Evolutionary conservation across 2,888 invertebrate species (phyloP).

Genomic region (Anoplius nigerrimus): DNA sequence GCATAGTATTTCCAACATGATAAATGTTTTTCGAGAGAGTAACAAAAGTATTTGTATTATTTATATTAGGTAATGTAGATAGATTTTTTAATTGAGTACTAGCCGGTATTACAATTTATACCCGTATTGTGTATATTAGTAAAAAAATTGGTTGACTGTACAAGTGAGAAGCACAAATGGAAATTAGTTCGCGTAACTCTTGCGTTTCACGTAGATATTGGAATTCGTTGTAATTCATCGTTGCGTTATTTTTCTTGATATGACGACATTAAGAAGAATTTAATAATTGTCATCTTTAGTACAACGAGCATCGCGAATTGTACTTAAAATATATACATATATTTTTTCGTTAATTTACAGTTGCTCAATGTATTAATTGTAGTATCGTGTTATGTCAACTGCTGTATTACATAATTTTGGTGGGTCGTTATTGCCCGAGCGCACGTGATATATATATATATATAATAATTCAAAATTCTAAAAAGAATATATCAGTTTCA

Average conservation of each 20-base stretch:
- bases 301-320: neutral
- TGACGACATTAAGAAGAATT: constrained; percentile 5
- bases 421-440: constrained; percentile 23
- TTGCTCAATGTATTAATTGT: constrained; percentile 19
- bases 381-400: constrained; percentile 8
- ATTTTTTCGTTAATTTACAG: constrained; percentile 15
- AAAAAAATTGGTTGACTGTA: constrained; percentile 37
- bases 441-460: constrained; percentile 26
- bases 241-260: constrained; percentile 4
- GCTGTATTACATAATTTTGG: constrained; percentile 14
- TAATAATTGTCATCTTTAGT: constrained; percentile 7
- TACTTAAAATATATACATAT: constrained; percentile 18
- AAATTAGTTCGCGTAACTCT: constrained; percentile 12
- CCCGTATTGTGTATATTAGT: constrained; percentile 27
- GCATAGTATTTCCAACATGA: constrained; percentile 44
- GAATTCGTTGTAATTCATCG: constrained; percentile 11
- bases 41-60: constrained; percentile 50
- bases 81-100: constrained; percentile 50
- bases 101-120: constrained; percentile 34
- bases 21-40: constrained; percentile 28
- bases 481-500: constrained; percentile 24
- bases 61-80: constrained; percentile 49
- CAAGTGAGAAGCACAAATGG: constrained; percentile 34
- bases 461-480: constrained; percentile 8
- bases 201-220: constrained; percentile 17